Evolutionary conservation across 2,797 vertebrate species (phyloP).

Genomic region (Crocodylus rhombifer): DNA sequence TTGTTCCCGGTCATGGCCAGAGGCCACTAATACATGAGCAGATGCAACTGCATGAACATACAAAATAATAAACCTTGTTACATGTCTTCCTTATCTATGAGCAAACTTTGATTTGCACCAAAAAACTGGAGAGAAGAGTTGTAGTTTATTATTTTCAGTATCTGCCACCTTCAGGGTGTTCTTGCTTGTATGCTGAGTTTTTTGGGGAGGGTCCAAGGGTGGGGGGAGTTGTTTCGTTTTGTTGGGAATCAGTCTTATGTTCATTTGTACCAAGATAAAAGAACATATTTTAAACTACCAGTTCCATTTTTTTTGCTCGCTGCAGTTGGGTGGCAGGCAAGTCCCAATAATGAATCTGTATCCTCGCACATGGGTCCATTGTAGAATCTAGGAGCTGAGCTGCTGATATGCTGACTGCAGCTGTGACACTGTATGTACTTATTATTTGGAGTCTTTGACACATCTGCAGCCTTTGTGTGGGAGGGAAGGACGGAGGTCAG

Average conservation of each 20-base stretch:
- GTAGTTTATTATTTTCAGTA: background rate
- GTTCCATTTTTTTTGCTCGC: background rate
- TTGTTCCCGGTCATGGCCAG: background rate
- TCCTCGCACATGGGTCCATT: background rate
- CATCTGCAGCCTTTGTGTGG: background rate
- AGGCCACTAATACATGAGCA: rapidly evolving
- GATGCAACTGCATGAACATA: background rate
- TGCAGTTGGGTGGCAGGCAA: conserved; percentile 55
- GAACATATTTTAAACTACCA: background rate
- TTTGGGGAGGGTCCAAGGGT: too few species aligned
- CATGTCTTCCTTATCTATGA: background rate
- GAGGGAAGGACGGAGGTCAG: background rate
- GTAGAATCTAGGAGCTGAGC: background rate
- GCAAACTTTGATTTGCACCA: background rate
- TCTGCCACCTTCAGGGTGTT: background rate
- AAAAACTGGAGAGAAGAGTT: background rate
- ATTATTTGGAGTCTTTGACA: background rate
- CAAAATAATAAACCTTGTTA: background rate
- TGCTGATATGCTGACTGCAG: background rate
- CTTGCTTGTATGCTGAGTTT: conserved; percentile 4
- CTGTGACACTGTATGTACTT: background rate
- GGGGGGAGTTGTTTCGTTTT: background rate
- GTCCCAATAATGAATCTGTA: background rate
- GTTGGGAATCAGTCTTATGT: background rate
- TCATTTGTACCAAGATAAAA: background rate